These are phyloP conservation scores for Siderastrea siderea DNA, from an alignment of 92 coral and sea anemone species.

Conservation along the genomic window DNA sequence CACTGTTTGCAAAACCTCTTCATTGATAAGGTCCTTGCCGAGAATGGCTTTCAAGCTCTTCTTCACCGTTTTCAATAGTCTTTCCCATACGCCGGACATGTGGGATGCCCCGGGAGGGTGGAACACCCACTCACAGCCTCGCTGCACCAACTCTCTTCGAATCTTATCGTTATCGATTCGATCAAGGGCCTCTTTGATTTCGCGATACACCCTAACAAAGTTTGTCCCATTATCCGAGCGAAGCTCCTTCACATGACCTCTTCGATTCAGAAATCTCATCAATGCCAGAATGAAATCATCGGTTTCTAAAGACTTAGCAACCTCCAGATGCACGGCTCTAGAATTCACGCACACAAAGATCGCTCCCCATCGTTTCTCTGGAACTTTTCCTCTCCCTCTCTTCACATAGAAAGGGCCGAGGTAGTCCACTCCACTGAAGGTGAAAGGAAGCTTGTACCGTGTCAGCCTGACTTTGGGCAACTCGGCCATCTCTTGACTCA, in stretches of 20 bases:
- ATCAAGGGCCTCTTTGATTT: slow-evolving; percentile 27
- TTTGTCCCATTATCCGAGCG: slow-evolving; percentile 50
- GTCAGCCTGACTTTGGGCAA: slow-evolving; percentile 58
- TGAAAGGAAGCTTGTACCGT: slow-evolving; percentile 48
- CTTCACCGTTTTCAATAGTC: no score
- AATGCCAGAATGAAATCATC: slow-evolving; percentile 49
- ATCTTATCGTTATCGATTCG: slow-evolving; percentile 17
- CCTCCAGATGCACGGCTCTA: slow-evolving; percentile 46
- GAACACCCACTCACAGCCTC: slow-evolving; percentile 54
- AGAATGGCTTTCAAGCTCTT: no score
- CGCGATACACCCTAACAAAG: slow-evolving; percentile 17
- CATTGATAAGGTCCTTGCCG: no score
- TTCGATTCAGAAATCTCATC: slow-evolving; percentile 27
- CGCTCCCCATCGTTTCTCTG: slow-evolving; percentile 61
- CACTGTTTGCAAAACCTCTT: not conserved
- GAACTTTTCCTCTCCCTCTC: slow-evolving; percentile 47
- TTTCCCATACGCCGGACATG: slow-evolving; percentile 28
- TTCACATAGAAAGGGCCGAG: slow-evolving; percentile 60
- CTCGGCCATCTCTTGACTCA: slow-evolving; percentile 74
- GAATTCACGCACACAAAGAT: not conserved
- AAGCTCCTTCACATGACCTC: slow-evolving; percentile 44
- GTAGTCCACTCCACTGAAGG: slow-evolving; percentile 47
- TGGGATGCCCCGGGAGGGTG: slow-evolving; percentile 67
- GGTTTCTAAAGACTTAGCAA: slow-evolving; percentile 19
- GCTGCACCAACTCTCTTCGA: slow-evolving; percentile 5